Evolutionary conservation across 2,113 vertebrate species (phyloP).

Genomic region (Austrofundulus limnaeus): DNA sequence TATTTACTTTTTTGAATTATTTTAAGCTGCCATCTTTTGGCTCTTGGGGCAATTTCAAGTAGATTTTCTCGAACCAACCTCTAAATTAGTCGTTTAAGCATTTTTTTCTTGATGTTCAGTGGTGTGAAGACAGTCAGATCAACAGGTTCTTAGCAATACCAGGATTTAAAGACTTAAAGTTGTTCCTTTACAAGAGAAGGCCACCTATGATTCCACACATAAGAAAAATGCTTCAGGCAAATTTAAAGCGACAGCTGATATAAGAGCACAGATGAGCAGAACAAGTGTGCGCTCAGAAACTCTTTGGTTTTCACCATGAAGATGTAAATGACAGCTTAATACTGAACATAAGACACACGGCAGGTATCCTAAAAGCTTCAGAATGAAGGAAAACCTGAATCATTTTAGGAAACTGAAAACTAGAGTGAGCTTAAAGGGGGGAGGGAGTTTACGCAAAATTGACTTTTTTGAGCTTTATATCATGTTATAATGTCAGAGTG

Average conservation of each 20-base stretch:
- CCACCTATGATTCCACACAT: conserved; percentile 8
- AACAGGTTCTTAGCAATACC: conserved; percentile 57
- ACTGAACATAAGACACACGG: conserved; percentile 27
- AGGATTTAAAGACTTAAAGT: conserved; percentile 20
- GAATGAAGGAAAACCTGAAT: conserved; percentile 29
- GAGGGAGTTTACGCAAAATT: too few relatives aligned
- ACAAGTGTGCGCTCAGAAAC: conserved; percentile 20
- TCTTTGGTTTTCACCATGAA: conserved; percentile 35
- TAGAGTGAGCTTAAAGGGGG: conserved; percentile 29
- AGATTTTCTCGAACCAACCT: conserved; percentile 35
- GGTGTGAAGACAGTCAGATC: conserved; percentile 42
- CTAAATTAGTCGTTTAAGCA: conserved; percentile 31
- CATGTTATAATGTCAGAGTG: too few relatives aligned
- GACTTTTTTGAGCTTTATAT: too few relatives aligned
- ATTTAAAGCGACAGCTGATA: conserved; percentile 50
- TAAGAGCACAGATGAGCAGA: conserved; percentile 33
- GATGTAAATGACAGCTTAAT: conserved; percentile 53
- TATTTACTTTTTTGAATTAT: conserved; percentile 37
- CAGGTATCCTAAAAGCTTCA: conserved; percentile 24
- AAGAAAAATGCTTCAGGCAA: conserved; percentile 11
- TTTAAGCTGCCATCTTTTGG: conserved; percentile 19
- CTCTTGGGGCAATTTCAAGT: conserved; percentile 22
- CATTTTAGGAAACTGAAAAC: conserved; percentile 27
- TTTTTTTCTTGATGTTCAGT: conserved; percentile 28
- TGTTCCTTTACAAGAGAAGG: conserved; percentile 14